Evolutionary conservation across 1,140 invertebrate genomes (phyloP).

Genomic region (Globodera ellingtonae): DNA sequence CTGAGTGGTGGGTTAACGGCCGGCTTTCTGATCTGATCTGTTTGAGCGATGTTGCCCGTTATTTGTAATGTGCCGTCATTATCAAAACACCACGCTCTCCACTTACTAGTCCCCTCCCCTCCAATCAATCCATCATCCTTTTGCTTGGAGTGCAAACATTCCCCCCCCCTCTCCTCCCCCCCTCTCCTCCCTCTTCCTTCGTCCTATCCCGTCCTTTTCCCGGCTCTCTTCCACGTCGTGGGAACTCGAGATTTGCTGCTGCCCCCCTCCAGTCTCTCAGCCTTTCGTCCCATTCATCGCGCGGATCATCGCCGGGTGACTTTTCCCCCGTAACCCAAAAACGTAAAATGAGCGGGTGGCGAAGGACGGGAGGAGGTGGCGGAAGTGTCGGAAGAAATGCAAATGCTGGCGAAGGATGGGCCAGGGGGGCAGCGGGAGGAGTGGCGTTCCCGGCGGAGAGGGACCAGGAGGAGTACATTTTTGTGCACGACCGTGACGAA

Average conservation of each 20-base stretch:
- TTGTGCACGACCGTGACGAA: neutral
- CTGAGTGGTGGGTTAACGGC: no score
- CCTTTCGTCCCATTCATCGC: slow-evolving; percentile 16
- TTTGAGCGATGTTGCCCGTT: neutral
- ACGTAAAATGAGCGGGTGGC: slow-evolving; percentile 8
- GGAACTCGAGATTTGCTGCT: slow-evolving; percentile 8
- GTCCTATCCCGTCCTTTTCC: neutral
- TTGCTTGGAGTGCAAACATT: neutral
- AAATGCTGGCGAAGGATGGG: neutral
- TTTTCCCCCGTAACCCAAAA: slow-evolving; percentile 6
- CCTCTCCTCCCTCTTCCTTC: neutral
- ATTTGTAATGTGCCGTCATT: neutral
- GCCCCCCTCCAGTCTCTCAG: neutral
- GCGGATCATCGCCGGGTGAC: neutral
- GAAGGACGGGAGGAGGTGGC: neutral
- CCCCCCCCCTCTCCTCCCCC: neutral
- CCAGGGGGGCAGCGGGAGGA: neutral
- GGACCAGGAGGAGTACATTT: slow-evolving; percentile 43
- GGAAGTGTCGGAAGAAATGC: neutral
- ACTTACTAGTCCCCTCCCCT: neutral
- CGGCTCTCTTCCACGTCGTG: slow-evolving; percentile 2
- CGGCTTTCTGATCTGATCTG: neutral
- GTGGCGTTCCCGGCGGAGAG: slow-evolving; percentile 28
- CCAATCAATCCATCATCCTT: neutral
- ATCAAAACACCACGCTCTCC: neutral